Evolutionary conservation across 2,113 vertebrate species (phyloP), one percentile per base, ranked within the genome.

Genomic region (Pelodiscus sinensis): DNA sequence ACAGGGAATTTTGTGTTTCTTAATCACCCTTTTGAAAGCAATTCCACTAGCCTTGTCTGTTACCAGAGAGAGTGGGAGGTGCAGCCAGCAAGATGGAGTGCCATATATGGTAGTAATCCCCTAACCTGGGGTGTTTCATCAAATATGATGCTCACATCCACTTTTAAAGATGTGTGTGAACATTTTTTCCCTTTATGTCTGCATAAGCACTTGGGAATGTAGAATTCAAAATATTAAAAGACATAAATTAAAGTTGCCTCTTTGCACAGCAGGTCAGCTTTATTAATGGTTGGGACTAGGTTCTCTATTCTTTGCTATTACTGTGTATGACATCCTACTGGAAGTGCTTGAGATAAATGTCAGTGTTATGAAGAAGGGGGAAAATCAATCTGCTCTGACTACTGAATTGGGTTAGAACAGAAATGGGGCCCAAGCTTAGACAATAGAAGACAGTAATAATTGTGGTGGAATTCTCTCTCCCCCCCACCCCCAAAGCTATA

Each of bases 91-190:
- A 87, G 90, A n/a, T 21, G 54, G 86, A 82, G 94, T 81, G 15
- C 96, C 97, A 85, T 97, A 96, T 97, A 97, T 92, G 96, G 97
- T 31, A 90, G 85, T 79, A 88, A 73, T 89, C 90, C 89, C 91
- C 93, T 55, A 88, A 90, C 81, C 77, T 86, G 4, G 81, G 0
- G 0, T 92, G 86, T 81, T 90, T 87, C 31, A 2, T 85, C 75
- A 51, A 79, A 6, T 54, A 57, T 87, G 85, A 86, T 90, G 84
- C 55, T 93, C 90, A 75, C 21, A 88, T 73, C n/a, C 92, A 10
- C 96, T 95, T 96, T 82, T 96, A 95, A 96, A 93, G 96, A 3
- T 84, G 87, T 24, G 81, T 50, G 88, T 93, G 95, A 95, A 65
- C 29, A 8, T 82, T 54, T 15, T 90, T 92, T 22, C 84, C 79